Base-by-base conservation (phyloP, 1,140 invertebrate species). In the Lysiphlebus fabarum region DNA sequence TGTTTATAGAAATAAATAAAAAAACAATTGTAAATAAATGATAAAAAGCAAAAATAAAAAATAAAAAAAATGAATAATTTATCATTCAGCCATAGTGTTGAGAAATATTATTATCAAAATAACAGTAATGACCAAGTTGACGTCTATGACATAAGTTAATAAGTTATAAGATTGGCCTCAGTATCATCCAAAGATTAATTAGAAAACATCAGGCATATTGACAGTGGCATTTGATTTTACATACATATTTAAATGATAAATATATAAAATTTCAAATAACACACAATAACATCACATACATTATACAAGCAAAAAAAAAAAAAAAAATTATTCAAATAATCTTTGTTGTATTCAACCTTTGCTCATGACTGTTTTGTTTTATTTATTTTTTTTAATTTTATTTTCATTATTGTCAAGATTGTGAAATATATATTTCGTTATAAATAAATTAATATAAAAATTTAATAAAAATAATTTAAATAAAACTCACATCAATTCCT, bases 401-500 rank as follows among this genome's bases (percentile, higher is more conserved):
- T 37, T 55, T 54, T 10, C 37, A 12, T 51, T 40, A 62, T 59
- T 56, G 51, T 10, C 37, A 12, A 38, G 41, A 62, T 59, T 56
- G 51, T 8, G 44, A 61, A 33, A 36, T 37, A 3, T 8, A 41
- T 50, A 9, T 43, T n/a, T n/a, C n/a, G 11, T 38, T 33, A 51
- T 51, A 12, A 6, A 6, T 45, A 37, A 33, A 12, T 51, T 37
- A 12, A 45, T 45, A 0, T 45, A 2, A 11, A 9, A 6, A 36
- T 11, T n/a, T n/a, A n/a, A n/a, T n/a, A n/a, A n/a, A n/a, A n/a
- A n/a, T n/a, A n/a, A 55, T 17, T 12, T 45, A 17, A 2, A 49
- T 34, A 38, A 58, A 65, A 84, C 86, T 88, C 82, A 97, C 95
- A 82, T 99, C 96, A 59, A 92, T 96, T 57, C 92, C 96, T 73